A percentile compares a stretch with the other conserved stretches of the same genome.
Conservation (phyloP, 2,888 invertebrate species). For the Willowsia nigromaculata region DNA sequence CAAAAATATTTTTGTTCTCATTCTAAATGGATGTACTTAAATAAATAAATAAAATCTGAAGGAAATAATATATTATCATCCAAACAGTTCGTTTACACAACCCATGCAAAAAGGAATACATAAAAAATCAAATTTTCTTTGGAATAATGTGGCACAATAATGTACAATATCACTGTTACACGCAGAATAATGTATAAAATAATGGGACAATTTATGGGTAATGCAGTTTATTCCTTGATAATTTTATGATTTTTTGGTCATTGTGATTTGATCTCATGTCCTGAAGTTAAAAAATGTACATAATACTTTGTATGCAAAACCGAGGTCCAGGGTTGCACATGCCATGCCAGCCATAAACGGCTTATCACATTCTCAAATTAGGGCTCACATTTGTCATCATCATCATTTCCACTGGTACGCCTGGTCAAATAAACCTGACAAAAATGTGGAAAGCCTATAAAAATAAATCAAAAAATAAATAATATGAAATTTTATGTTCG, state of each 20-base stretch:
- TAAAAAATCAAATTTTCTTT: neutral
- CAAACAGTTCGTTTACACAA: neutral
- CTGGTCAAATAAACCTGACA: conserved; percentile 11
- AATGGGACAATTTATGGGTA: conserved; percentile 23
- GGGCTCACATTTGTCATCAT: conserved; percentile 54
- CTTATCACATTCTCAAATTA: conserved; percentile 61
- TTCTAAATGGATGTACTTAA: conserved; percentile 19
- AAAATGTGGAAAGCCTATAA: conserved; percentile 41
- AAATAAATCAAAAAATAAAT: conserved; percentile 52
- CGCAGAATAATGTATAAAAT: neutral
- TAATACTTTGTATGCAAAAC: conserved; percentile 8
- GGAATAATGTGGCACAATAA: conserved; percentile 22
- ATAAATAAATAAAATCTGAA: conserved; percentile 50
- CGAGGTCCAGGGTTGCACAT: neutral
- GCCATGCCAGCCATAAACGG: neutral
- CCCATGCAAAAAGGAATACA: neutral
- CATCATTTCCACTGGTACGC: conserved; percentile 1
- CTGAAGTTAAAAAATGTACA: neutral
- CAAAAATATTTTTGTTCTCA: neutral
- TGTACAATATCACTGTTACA: neutral
- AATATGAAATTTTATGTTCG: conserved; percentile 36
- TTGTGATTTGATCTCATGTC: conserved; percentile 22
- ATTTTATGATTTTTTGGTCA: conserved; percentile 18
- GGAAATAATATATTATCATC: conserved; percentile 22
- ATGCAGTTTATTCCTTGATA: conserved; percentile 10